A percentile compares a stretch with the other conserved stretches of the same genome.
These are phyloP conservation scores for Chymomyza fuscimana DNA, from an alignment of 2,888 invertebrate species.

Conservation along the genomic window DNA sequence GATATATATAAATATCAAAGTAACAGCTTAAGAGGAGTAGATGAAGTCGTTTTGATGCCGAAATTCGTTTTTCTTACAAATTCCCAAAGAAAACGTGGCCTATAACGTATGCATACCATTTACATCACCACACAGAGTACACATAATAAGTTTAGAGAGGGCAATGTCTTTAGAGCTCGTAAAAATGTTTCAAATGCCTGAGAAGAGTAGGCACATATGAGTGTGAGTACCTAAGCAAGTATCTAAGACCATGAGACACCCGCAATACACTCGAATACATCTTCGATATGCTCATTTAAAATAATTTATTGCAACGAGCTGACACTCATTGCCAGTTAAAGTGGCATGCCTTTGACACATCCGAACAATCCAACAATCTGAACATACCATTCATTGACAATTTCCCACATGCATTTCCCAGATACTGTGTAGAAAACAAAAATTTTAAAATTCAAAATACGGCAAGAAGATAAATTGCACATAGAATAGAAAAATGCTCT, in stretches of 20 bases:
- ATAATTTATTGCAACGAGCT: constrained; percentile 76
- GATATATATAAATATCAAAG: no score
- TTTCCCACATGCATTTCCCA: not conserved
- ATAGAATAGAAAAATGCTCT: constrained; percentile 66
- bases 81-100: no score
- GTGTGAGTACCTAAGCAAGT: constrained; percentile 26
- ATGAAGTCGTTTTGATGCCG: no score
- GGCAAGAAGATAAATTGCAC: constrained; percentile 69
- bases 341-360: constrained; percentile 55
- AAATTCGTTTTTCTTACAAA: no score
- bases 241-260: constrained; percentile 25
- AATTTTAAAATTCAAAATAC: constrained; percentile 38
- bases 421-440: constrained; percentile 2
- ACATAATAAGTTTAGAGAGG: not conserved
- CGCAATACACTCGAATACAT: constrained; percentile 23
- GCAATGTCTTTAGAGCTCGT: constrained; percentile 33
- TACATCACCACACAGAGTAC: not conserved
- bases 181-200: constrained; percentile 54
- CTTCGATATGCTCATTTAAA: constrained; percentile 77
- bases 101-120: no score
- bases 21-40: no score
- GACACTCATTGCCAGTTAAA: constrained; percentile 72
- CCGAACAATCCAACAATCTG: constrained; percentile 17
- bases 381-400: constrained; percentile 44
- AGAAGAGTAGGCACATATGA: constrained; percentile 27